Evolutionary conservation across 2,113 vertebrate genomes (phyloP), one percentile per base, ranked within the genome.

Genomic region (Ictalurus furcatus): DNA sequence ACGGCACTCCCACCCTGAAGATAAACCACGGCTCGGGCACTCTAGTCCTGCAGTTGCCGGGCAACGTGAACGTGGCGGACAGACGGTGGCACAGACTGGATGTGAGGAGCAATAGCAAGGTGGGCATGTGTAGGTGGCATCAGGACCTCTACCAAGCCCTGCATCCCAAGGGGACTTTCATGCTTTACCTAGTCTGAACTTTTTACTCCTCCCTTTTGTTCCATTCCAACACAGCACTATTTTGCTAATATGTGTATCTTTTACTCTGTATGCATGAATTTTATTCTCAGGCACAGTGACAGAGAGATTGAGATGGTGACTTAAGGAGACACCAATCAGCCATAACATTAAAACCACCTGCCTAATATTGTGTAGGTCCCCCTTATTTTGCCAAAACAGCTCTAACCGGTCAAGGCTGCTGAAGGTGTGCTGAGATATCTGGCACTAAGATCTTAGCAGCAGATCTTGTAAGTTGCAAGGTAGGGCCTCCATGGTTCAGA

Each of bases 21-120:
- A 96, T 98, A 90, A 97, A 96, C 95, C 96, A 96, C 1, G 96
- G 96, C 91, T 95, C 96, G 9, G 96, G 96, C 90, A 96, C 95
- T 63, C 91, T 96, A 94, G 93, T 95, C 87, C 92, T 97, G 85
- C 96, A 95, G 95, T 96, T 98, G 94, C 97, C 97, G 92, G 93
- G 95, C 93, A 95, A 96, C 92, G 94, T 97, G 91, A 97, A 97
- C 6, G 95, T 96, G 84, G 96, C 97, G 54, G 97, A 98, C 95
- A 96, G 96, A 92, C 95, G 95, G 61, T 98, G 97, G 97, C 97
- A 98, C 94, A 95, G 93, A 52, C 93, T 98, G 61, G 97, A 98
- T 91, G 94, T 98, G 92, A 96, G 96, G 94, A 97, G 95, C 91
- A 97, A 93, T 91, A 96, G 96, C 93, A 97, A 97, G 97, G 97